Base-by-base conservation (phyloP, 1,140 invertebrate species). In the Temnothorax curvispinosus region DNA sequence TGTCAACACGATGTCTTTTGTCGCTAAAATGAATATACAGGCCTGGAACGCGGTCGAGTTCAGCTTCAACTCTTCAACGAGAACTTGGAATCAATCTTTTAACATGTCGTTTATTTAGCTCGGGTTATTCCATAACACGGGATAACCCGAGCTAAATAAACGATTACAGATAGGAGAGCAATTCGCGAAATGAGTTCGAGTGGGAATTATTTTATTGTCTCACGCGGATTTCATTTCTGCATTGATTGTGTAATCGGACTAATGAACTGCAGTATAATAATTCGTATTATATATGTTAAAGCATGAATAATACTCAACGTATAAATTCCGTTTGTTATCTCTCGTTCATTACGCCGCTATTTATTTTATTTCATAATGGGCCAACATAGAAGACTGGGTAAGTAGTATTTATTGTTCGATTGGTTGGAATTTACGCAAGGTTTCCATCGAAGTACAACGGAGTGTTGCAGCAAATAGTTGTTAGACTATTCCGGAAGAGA, bases 371-470 rank as follows among this genome's bases (percentile, higher is more conserved):
- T 44, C 6, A 13, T 44, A 72, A 15, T 69, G 35, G 9, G 67
- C 5, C 35, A 72, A 60, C 11, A n/a, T 44, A 21, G 27, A 74
- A 82, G 32, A 74, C 3, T 21, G 2, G 6, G 8, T n/a, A 67
- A 67, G 35, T 44, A 21, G n/a, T 35, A n/a, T 18, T 27, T 15
- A 64, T 4, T 13, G 27, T 38, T 47, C 13, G 60, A 50, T 13
- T 41, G 69, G 38, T 9, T 75, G 27, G 50, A 88, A 89, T 89
- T 88, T 88, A 85, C 81, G 56, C 80, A 85, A 86, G 75, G 75
- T 35, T 32, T 58, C 85, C 44, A 27, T 50, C 56, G 64, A 72
- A 58, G 11, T 54, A 54, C 27, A 38, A 54, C 15, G 27, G 27
- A 50, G 71, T 58, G 21, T 88, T 64, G 52, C 67, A n/a, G 21